phyloP scores from a whole-genome alignment of 2,888 invertebrate genomes.

The Peribatodes rhomboidaria region DNA sequence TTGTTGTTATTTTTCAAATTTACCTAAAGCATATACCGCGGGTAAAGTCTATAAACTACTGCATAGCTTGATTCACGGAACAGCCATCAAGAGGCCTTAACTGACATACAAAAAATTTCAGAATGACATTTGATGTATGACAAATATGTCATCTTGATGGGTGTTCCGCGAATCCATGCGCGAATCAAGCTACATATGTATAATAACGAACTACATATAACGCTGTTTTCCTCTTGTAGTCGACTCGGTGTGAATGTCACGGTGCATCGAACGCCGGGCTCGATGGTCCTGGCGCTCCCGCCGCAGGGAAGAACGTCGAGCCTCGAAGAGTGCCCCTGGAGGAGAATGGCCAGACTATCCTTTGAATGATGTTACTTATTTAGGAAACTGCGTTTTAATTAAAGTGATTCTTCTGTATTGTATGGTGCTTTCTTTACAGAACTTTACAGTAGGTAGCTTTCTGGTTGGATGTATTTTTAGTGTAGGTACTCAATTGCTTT shows the following conservation, averaged over 20 bases:
- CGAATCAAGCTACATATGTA: too few relatives aligned
- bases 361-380: conserved; percentile 37
- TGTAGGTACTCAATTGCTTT: neutral
- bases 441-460: neutral
- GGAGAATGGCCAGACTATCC: conserved; percentile 49
- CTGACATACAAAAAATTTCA: too few relatives aligned
- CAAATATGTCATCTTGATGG: too few relatives aligned
- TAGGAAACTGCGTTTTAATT: conserved; percentile 4
- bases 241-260: conserved; percentile 64
- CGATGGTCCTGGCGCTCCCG: conserved; percentile 55
- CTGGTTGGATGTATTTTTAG: neutral
- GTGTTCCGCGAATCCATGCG: too few relatives aligned
- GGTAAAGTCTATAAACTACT: too few relatives aligned
- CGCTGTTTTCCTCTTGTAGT: conserved; percentile 47
- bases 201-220: too few relatives aligned
- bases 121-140: too few relatives aligned
- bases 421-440: neutral
- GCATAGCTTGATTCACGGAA: too few relatives aligned
- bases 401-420: conserved; percentile 20
- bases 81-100: too few relatives aligned
- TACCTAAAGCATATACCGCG: too few relatives aligned
- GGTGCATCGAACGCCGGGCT: conserved; percentile 59
- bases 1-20: too few relatives aligned
- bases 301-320: conserved; percentile 47
- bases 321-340: conserved; percentile 57